phyloP scores from a whole-genome alignment of 2,888 invertebrate genomes.

The Caenorhabditis angaria region DNA sequence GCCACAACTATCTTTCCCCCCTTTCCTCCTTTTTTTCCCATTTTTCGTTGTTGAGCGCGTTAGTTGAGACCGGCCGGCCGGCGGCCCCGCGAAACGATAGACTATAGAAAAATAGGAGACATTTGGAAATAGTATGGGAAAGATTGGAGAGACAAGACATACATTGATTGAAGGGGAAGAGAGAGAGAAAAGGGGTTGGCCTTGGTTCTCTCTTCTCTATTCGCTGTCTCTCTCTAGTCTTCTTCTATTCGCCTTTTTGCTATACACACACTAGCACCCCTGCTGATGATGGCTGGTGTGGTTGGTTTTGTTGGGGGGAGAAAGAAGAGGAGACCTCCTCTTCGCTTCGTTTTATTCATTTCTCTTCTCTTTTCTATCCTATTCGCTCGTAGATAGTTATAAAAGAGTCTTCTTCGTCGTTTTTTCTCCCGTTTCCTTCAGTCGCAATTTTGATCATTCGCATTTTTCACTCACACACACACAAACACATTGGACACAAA shows the following conservation, averaged over 20 bases:
- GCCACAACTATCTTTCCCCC: not conserved
- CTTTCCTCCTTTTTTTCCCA: not conserved
- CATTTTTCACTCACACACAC: not conserved
- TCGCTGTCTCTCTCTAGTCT: not conserved
- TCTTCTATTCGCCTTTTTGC: too few species aligned
- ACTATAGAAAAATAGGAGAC: not conserved
- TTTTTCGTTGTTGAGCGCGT: not conserved
- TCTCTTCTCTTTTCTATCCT: not conserved
- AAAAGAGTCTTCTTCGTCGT: not conserved
- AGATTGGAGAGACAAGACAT: not conserved
- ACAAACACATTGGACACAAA: not conserved
- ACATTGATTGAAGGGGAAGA: not conserved
- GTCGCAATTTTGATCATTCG: too few species aligned
- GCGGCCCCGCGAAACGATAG: not conserved
- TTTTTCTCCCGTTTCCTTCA: not conserved
- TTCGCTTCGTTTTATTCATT: too few species aligned
- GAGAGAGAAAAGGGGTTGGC: not conserved
- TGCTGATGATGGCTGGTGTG: not conserved
- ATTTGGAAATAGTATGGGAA: not conserved
- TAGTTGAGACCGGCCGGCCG: not conserved
- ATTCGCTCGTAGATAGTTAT: too few species aligned
- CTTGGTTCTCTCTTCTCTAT: not conserved
- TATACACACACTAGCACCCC: not conserved
- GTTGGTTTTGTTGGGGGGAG: not conserved
- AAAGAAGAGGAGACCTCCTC: too few species aligned